Evolutionary conservation across 2,113 vertebrate species (phyloP).

Genomic region (Chaetops frenatus): DNA sequence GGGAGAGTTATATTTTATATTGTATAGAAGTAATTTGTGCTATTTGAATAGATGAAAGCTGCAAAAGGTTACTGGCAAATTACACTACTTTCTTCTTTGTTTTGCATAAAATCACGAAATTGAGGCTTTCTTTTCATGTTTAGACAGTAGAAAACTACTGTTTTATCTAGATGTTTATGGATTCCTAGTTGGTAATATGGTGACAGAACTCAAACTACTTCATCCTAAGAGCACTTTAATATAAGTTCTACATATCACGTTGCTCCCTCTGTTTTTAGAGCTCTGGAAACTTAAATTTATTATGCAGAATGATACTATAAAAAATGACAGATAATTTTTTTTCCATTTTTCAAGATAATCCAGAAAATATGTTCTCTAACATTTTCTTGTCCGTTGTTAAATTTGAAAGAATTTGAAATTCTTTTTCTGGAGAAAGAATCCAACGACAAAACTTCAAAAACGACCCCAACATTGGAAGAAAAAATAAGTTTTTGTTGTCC

Average conservation of each 20-base stretch:
- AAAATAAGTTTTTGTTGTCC: neutral
- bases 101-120: neutral
- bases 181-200: neutral
- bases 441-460: neutral
- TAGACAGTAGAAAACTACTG: neutral
- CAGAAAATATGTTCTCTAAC: neutral
- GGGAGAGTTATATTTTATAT: neutral
- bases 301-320: neutral
- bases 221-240: neutral
- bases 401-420: neutral
- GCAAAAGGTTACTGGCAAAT: neutral
- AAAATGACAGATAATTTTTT: neutral
- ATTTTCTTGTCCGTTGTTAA: neutral
- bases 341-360: neutral
- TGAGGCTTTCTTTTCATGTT: neutral
- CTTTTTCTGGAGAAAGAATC: neutral
- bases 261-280: neutral
- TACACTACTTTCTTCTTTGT: neutral
- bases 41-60: neutral
- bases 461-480: fast-evolving
- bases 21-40: neutral
- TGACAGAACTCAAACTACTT: neutral
- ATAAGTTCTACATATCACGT: fast-evolving
- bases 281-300: neutral
- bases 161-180: neutral